Evolutionary conservation across 2,888 invertebrate species (phyloP), one percentile per base, ranked within the genome.

Genomic region (Dyspetes luteomarginatus): DNA sequence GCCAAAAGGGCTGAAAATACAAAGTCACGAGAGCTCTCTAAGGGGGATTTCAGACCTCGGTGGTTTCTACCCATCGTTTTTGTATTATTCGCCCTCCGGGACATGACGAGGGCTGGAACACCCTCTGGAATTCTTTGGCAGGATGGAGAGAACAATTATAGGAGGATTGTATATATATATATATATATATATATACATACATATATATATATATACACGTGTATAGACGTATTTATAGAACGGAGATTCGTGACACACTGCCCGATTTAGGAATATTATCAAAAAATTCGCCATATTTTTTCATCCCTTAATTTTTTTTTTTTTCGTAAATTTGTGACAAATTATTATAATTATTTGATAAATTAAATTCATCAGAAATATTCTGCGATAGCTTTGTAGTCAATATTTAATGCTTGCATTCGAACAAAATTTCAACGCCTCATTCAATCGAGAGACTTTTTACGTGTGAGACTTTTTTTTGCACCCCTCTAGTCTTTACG

Each of bases 161-260:
- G 17, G 12, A 52, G 26, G 52, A 52, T 52, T 24, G 22, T 43
- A 28, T 73, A 69, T 48, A 48, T 28, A 64, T 24, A n/a, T 17
- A 15, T 3, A 4, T 55, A n/a, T 9, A 41, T 73, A 28, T 73
- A 69, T 48, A 48, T 28, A 64, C 24, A n/a, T 17, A 15, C 1
- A 4, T 55, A n/a, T 9, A 41, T 26, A 19, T 48, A 45, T 56
- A 43, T 36, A 4, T 43, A 26, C 36, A 15, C 1, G 3, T 55
- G 7, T 9, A 41, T 26, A 19, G 30, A 45, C 45, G 28, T 36
- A 4, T 43, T 19, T 60, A 26, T 52, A 19, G 26, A 36, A 43
- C 43, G 22, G 3, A 58, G 19, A 72, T 65, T 48, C 71, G 48
- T 81, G 81, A 81, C 81, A 81, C 78, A 81, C 77, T 82, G 81